Evolutionary conservation across 2,888 invertebrate species (phyloP).

Genomic region (Prosopocoilus inquinatus): DNA sequence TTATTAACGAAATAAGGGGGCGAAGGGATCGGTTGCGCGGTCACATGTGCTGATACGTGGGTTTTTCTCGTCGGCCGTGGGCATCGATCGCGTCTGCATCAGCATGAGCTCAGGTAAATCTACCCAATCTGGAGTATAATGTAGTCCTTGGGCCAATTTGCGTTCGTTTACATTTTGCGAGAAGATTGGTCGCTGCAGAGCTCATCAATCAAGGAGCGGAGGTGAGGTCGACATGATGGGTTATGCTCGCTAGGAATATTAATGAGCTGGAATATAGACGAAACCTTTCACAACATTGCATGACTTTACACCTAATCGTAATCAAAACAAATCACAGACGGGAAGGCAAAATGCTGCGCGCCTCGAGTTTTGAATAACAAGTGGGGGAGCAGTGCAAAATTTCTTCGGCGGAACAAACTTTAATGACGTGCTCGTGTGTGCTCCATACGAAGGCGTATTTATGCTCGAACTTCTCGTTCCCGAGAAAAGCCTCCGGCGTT

Average conservation of each 20-base stretch:
- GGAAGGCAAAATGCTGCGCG: constrained; percentile 20
- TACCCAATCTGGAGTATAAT: constrained; percentile 36
- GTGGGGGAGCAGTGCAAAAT: constrained; percentile 10
- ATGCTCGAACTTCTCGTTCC: constrained; percentile 20
- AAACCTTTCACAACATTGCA: constrained; percentile 28
- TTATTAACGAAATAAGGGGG: constrained; percentile 26
- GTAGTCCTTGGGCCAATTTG: constrained; percentile 45
- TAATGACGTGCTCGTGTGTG: constrained; percentile 24
- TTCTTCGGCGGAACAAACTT: constrained; percentile 22
- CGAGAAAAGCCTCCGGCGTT: constrained; percentile 7
- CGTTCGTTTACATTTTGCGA: constrained; percentile 45
- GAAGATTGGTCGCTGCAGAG: constrained; percentile 6
- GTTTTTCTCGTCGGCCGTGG: no score
- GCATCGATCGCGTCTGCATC: constrained; percentile 23
- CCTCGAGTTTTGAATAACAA: constrained; percentile 26
- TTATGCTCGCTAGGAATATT: constrained; percentile 45
- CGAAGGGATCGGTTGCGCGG: constrained; percentile 12
- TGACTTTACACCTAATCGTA: constrained; percentile 24
- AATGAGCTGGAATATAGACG: constrained; percentile 35
- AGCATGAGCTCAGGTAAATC: constrained; percentile 36
- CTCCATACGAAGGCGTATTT: constrained; percentile 10
- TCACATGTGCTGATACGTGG: constrained; percentile 2
- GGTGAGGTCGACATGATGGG: constrained; percentile 42
- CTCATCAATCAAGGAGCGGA: constrained; percentile 19
- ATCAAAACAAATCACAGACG: constrained; percentile 31